Conservation (phyloP, 2,888 invertebrate genomes). For the Electrophaes corylata region DNA sequence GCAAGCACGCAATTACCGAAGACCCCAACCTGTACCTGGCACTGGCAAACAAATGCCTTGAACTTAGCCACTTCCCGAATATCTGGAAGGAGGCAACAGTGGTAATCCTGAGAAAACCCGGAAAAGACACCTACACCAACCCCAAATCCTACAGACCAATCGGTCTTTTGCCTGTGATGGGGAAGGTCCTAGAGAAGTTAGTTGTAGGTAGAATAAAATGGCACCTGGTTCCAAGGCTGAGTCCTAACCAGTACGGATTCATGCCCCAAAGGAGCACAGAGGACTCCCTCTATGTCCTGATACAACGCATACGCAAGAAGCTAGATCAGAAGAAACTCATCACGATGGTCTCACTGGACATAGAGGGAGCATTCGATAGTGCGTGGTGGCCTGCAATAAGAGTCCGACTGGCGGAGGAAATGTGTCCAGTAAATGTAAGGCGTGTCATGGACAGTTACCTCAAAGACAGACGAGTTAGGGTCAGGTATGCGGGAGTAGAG, state of each 20-base stretch:
- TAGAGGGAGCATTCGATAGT: background rate
- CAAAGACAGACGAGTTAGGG: background rate
- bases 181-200: slow-evolving; percentile 25
- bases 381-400: background rate
- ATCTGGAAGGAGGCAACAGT: slow-evolving; percentile 17
- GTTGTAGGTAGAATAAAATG: background rate
- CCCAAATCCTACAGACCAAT: slow-evolving; percentile 32
- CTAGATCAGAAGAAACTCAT: background rate
- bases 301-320: background rate
- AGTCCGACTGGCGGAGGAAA: background rate
- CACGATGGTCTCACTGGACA: background rate
- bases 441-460: background rate
- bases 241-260: background rate
- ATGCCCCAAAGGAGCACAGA: background rate
- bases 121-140: slow-evolving; percentile 1
- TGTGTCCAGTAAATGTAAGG: background rate
- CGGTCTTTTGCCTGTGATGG: slow-evolving; percentile 37
- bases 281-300: background rate
- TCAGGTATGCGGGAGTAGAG: background rate
- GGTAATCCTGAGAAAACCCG: slow-evolving; percentile 2
- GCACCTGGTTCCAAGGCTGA: slow-evolving; percentile 6
- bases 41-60: slow-evolving; percentile 33
- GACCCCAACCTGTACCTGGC: slow-evolving; percentile 18
- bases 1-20: slow-evolving; percentile 29
- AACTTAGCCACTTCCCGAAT: slow-evolving; percentile 27